These are phyloP conservation scores for Gambelia wislizenii DNA, from an alignment of 2,797 vertebrate species.

Conservation along the genomic window DNA sequence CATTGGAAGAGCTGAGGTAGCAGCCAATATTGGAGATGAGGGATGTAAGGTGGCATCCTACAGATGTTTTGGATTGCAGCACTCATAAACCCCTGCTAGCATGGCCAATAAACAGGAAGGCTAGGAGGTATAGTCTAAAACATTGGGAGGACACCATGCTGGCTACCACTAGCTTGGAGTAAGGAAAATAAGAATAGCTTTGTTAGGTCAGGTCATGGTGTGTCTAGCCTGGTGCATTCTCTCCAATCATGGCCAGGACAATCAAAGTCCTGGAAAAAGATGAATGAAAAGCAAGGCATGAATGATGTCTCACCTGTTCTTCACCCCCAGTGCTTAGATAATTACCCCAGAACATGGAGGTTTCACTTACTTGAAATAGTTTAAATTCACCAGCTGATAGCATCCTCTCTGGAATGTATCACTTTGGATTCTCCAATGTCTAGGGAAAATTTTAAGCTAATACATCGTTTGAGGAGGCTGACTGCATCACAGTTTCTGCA, in stretches of 20 bases:
- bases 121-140: no score
- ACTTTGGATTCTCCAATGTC: no score
- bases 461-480: not conserved
- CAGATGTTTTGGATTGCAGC: no score
- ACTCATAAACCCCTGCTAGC: no score
- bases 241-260: not conserved
- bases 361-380: not conserved
- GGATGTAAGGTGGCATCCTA: no score
- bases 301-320: not conserved
- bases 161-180: not conserved
- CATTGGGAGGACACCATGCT: no score
- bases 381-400: no score
- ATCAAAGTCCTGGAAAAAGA: not conserved
- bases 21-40: not conserved
- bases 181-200: no score
- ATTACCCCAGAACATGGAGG: no score
- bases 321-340: not conserved
- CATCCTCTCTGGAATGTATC: no score
- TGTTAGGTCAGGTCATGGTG: not conserved
- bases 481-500: not conserved
- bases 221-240: not conserved
- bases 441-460: not conserved
- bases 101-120: no score
- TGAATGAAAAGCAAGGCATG: not conserved
- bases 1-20: not conserved